These are phyloP conservation scores for Drosophila borborema DNA, from an alignment of 2,888 invertebrate species.

Conservation along the genomic window DNA sequence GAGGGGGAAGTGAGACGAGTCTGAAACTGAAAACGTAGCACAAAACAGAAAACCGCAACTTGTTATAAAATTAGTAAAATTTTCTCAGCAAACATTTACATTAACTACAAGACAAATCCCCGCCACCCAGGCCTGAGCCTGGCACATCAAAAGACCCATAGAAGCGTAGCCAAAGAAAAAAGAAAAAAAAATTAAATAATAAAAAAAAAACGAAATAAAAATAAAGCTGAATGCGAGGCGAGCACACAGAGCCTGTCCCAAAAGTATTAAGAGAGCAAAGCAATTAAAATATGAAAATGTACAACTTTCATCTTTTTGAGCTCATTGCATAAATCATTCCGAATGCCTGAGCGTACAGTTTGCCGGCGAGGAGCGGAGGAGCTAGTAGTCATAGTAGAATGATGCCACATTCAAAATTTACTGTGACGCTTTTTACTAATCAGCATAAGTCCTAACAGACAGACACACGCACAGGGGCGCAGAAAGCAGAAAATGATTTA, in stretches of 20 bases:
- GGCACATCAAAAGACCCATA: slow-evolving; percentile 77
- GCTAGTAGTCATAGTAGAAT: slow-evolving; percentile 10
- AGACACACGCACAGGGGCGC: slow-evolving; percentile 28
- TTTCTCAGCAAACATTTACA: slow-evolving; percentile 81
- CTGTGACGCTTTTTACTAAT: slow-evolving; percentile 79
- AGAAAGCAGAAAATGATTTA: slow-evolving; percentile 69
- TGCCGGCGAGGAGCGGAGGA: not conserved
- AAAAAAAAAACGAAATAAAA: slow-evolving; percentile 34
- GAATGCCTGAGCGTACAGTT: slow-evolving; percentile 64
- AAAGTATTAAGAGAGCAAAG: slow-evolving; percentile 81
- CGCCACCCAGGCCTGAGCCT: slow-evolving; percentile 23
- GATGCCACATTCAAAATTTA: slow-evolving; percentile 62
- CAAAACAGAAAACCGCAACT: slow-evolving; percentile 75
- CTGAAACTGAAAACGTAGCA: slow-evolving; percentile 67
- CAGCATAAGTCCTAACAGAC: slow-evolving; percentile 74
- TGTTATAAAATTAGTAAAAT: slow-evolving; percentile 81
- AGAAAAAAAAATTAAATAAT: slow-evolving; percentile 35
- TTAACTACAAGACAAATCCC: slow-evolving; percentile 73
- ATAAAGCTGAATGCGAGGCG: slow-evolving; percentile 48
- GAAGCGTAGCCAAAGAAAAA: slow-evolving; percentile 66
- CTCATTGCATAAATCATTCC: slow-evolving; percentile 81
- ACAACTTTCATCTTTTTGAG: slow-evolving; percentile 81
- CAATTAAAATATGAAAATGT: slow-evolving; percentile 83
- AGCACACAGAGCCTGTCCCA: slow-evolving; percentile 63
- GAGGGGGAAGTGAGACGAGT: not conserved